A percentile compares a stretch with the other conserved stretches of the same genome.
These are phyloP conservation scores for Stenoptilia bipunctidactyla DNA, from an alignment of 2,888 invertebrate species.

Conservation along the genomic window DNA sequence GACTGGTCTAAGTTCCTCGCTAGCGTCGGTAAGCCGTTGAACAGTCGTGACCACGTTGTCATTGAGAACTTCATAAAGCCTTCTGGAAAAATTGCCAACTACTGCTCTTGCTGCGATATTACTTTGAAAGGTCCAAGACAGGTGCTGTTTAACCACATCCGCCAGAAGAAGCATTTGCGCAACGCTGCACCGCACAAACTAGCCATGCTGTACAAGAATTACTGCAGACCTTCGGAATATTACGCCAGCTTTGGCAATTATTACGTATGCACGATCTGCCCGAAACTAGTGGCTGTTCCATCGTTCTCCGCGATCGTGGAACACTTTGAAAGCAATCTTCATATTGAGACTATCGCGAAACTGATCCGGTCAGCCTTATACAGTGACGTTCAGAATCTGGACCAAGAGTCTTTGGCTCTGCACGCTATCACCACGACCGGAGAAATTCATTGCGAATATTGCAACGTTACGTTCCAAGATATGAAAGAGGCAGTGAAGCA, in stretches of 20 bases:
- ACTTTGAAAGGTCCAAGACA: slow-evolving; percentile 56
- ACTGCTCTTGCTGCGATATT: slow-evolving; percentile 58
- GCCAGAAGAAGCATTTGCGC: slow-evolving; percentile 58
- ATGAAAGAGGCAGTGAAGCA: slow-evolving; percentile 35
- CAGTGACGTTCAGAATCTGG: slow-evolving; percentile 22
- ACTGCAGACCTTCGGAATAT: slow-evolving; percentile 53
- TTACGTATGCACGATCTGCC: slow-evolving; percentile 51
- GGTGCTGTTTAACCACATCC: slow-evolving; percentile 58
- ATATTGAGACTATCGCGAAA: slow-evolving; percentile 43
- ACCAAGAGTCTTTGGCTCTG: slow-evolving; percentile 26
- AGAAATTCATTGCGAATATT: slow-evolving; percentile 34
- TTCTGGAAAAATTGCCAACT: slow-evolving; percentile 53
- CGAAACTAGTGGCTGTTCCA: slow-evolving; percentile 41
- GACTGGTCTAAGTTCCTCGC: slow-evolving; percentile 61
- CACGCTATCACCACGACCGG: slow-evolving; percentile 30
- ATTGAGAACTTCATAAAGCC: slow-evolving; percentile 61
- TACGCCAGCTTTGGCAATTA: slow-evolving; percentile 60
- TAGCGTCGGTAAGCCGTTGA: slow-evolving; percentile 49
- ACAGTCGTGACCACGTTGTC: slow-evolving; percentile 50
- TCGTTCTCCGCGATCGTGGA: slow-evolving; percentile 55
- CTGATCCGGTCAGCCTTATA: slow-evolving; percentile 40
- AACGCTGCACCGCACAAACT: slow-evolving; percentile 57
- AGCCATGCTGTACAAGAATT: slow-evolving; percentile 44
- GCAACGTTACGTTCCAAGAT: slow-evolving; percentile 33
- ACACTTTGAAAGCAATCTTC: slow-evolving; percentile 46